Evolutionary conservation across 2,888 invertebrate species (phyloP).

Genomic region (Cheilosia vernalis): DNA sequence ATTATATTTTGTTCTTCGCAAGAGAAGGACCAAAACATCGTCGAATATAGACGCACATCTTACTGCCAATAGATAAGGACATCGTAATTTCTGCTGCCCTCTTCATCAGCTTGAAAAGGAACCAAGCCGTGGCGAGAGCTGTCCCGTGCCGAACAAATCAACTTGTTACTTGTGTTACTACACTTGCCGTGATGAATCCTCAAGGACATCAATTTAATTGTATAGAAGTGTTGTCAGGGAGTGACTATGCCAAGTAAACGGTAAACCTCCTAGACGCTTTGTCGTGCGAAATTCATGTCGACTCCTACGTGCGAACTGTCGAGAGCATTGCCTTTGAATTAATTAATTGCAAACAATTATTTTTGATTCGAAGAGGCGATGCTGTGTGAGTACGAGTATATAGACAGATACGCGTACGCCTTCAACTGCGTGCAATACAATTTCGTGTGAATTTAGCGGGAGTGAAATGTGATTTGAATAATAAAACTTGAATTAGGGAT

Average conservation of each 20-base stretch:
- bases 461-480: slow-evolving; percentile 71
- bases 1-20: slow-evolving; percentile 6
- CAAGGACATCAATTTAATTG: slow-evolving; percentile 66
- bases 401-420: neutral
- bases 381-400: neutral
- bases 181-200: slow-evolving; percentile 57
- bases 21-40: slow-evolving; percentile 29
- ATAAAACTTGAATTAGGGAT: slow-evolving; percentile 61
- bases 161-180: slow-evolving; percentile 61
- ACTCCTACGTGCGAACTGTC: slow-evolving; percentile 54
- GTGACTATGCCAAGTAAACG: neutral
- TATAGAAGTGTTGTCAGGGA: slow-evolving; percentile 40
- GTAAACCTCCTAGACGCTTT: slow-evolving; percentile 39
- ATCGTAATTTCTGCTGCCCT: slow-evolving; percentile 47
- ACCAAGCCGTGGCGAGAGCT: neutral
- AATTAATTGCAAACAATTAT: slow-evolving; percentile 72
- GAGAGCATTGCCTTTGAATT: slow-evolving; percentile 54
- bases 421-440: slow-evolving; percentile 7
- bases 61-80: slow-evolving; percentile 22
- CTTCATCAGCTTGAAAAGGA: slow-evolving; percentile 25
- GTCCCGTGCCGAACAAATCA: slow-evolving; percentile 49
- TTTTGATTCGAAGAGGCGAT: slow-evolving; percentile 55
- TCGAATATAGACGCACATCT: slow-evolving; percentile 28
- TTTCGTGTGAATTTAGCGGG: slow-evolving; percentile 49
- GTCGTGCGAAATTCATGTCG: slow-evolving; percentile 54